These are phyloP conservation scores for Motacilla alba DNA, from an alignment of 2,113 vertebrate genomes.

Conservation along the genomic window DNA sequence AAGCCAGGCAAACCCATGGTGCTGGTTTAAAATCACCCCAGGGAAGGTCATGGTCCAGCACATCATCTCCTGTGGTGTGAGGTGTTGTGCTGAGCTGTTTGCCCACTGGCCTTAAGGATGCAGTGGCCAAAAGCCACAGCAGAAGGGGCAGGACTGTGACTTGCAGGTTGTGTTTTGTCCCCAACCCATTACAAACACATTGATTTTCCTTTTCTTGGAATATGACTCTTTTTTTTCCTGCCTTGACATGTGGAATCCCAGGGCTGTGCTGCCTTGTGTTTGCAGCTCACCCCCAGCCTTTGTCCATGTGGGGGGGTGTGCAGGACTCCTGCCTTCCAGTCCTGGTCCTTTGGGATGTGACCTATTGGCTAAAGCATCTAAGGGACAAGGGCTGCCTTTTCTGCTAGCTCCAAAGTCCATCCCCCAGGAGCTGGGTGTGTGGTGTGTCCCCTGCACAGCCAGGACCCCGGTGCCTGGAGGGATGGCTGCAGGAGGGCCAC, in stretches of 20 bases:
- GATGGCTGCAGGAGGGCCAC: background rate
- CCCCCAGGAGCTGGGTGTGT: background rate
- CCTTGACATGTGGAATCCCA: background rate
- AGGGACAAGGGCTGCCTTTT: background rate
- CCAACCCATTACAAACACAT: rapidly evolving
- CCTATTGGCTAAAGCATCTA: rapidly evolving
- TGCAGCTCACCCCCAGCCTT: background rate
- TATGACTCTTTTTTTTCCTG: background rate
- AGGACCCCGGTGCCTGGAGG: background rate
- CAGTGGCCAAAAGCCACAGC: background rate
- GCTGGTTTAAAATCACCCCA: background rate
- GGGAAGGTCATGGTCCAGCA: background rate
- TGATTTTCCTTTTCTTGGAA: background rate
- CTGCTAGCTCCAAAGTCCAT: background rate
- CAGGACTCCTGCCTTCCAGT: background rate
- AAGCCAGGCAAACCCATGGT: background rate
- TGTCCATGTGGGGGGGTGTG: rapidly evolving
- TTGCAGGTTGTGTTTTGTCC: background rate
- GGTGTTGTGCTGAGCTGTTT: background rate
- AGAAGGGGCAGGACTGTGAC: background rate
- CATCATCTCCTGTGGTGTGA: background rate
- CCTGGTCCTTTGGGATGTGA: rapidly evolving
- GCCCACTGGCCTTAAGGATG: background rate
- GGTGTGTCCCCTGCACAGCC: background rate
- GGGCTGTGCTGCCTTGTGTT: background rate